Base-by-base conservation (phyloP, 2,888 invertebrate genomes). In the Callyntrura guangdongensis region DNA sequence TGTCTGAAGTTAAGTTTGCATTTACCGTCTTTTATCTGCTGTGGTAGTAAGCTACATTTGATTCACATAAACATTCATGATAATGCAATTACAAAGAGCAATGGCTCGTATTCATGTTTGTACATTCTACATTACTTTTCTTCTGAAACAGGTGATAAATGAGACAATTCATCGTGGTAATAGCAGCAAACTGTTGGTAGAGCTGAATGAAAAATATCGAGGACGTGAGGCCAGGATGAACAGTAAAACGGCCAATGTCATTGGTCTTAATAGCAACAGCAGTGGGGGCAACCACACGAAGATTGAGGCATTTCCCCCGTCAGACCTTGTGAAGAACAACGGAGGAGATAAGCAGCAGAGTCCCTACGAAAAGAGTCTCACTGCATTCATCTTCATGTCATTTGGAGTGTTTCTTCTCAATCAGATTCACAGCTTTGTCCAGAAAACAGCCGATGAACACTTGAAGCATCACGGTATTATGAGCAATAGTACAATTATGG, bases 301-400 rank as follows among this genome's bases (percentile, higher is more conserved):
- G 8, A 36, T 17, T 45, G 20, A 11, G 4, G 49, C 72, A 17
- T 69, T 82, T 17, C 56, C 72, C 5, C n/a, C 79, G 6, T 36
- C 53, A 5, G 67, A 12, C 8, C 53, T 61, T 20, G 22, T 45
- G 74, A 0, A 94, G 93, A 25, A 36, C 93, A 59, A 4, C 1
- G 85, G 36, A 86, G 17, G 9, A 1, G 77, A 49, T 53, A 85
- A 72, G 9, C 45, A 25, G 25, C 9, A 74, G 77, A 93, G 89
- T 87, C 91, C 92, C 0, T 92, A 93, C 22, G 94, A 94, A 86
- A 93, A 90, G 1, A 93, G 93, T 0, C 81, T 94, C 79, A 93
- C 96, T 0, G 96, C 96, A 0, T 96, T 96, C 90, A 96, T 96
- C 0, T 95, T 96, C 59, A 92, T 96, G 92, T 96, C 96, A 0